A percentile compares a stretch with the other conserved stretches of the same genome.
Conservation (phyloP, 2,797 vertebrate genomes). For the Clarias fuscus region DNA sequence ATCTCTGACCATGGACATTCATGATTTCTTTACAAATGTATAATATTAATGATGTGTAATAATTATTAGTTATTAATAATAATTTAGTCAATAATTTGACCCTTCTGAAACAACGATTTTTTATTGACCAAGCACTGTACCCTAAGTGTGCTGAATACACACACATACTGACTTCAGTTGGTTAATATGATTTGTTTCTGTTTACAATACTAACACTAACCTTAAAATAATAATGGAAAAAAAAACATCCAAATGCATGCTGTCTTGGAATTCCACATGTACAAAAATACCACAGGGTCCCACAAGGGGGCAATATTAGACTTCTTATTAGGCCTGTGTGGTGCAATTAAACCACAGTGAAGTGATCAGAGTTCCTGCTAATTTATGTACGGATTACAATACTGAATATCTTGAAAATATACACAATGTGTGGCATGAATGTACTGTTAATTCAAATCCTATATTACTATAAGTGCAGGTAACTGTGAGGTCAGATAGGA, state of each 20-base stretch:
- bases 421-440: too few relatives aligned
- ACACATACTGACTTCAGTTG: neutral
- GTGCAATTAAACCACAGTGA: neutral
- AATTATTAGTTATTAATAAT: too few relatives aligned
- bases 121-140: too few relatives aligned
- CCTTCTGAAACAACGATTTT: too few relatives aligned
- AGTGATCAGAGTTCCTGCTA: neutral
- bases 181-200: neutral
- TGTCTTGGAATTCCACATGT: neutral
- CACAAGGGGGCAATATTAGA: conserved; percentile 19
- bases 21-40: too few relatives aligned
- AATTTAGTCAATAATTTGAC: too few relatives aligned
- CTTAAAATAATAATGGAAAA: neutral
- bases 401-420: neutral
- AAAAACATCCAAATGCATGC: neutral
- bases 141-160: neutral
- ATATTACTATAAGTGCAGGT: neutral
- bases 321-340: neutral
- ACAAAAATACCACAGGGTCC: neutral
- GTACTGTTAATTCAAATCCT: too few relatives aligned
- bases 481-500: neutral
- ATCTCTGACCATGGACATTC: too few relatives aligned
- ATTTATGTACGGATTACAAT: neutral
- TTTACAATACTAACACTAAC: neutral
- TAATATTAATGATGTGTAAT: too few relatives aligned